Base-by-base conservation (phyloP, 2,113 vertebrate genomes). In the Anthoscopus minutus region DNA sequence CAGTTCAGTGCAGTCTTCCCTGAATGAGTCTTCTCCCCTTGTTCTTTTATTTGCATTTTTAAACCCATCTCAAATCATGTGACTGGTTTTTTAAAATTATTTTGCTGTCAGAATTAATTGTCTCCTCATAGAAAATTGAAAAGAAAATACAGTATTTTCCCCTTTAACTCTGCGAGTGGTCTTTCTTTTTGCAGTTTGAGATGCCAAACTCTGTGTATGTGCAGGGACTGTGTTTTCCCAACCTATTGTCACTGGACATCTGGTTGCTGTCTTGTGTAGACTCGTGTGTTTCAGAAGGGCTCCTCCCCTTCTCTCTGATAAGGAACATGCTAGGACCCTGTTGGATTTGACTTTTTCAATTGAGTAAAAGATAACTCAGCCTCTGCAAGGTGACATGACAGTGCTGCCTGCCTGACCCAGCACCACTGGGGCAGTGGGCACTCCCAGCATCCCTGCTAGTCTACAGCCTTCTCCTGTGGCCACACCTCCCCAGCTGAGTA, bases 41-140 rank as follows among this genome's bases (percentile, higher is more conserved):
- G 65, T 91, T 96, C 66, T 94, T 92, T 93, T 94, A 80, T 77
- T 92, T 91, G 84, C 54, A 38, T 93, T 96, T 95, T 94, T 91
- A 96, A 97, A 80, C 53, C 58, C 72, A 92, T 78, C 76, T 94
- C 78, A 82, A 92, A 93, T 81, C 3, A 1, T 2, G 66, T 87
- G 81, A 91, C 51, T 92, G 28, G 6, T 85, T 91, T 95, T 94
- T 81, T 27, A 2, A 78, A 94, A 92, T 61, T 93, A 70, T 84
- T 93, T 85, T 93, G 95, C 91, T 95, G 88, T 88, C 69, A 64
- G 54, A 89, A 61, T 89, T 95, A 81, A 81, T 61, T 91, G 79
- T 94, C 42, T 96, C 85, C 71, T 94, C 77, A 80, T 79, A 91
- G 76, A 88, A 95, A 89, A 88, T 33, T 35, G 23, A 62, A 81